These are phyloP conservation scores for Propithecus perrieri DNA, from an alignment of 2,797 vertebrate species.

Conservation along the genomic window DNA sequence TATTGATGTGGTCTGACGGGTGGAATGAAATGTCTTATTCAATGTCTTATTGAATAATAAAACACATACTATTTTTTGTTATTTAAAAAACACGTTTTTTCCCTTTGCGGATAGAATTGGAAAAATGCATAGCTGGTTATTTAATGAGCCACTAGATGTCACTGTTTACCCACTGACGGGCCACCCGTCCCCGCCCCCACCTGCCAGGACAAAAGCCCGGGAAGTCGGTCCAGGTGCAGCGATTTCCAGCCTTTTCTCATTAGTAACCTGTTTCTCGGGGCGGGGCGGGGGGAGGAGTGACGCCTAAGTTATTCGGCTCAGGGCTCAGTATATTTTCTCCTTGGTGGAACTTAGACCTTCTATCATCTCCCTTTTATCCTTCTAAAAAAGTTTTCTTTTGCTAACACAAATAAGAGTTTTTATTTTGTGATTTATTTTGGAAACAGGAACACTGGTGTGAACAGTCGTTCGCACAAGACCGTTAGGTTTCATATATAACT, in stretches of 20 bases:
- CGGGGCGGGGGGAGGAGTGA: background rate
- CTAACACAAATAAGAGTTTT: background rate
- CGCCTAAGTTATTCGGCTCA: background rate
- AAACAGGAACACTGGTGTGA: background rate
- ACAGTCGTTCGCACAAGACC: background rate
- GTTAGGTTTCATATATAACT: background rate
- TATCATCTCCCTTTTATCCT: background rate
- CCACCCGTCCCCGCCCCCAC: fast-evolving
- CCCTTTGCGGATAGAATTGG: fast-evolving
- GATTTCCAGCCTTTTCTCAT: background rate
- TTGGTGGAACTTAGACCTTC: background rate
- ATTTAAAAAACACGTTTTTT: background rate
- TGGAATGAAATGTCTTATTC: background rate
- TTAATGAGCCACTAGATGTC: slow-evolving; percentile 75
- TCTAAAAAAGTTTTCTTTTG: background rate
- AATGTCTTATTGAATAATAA: background rate
- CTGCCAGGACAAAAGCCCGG: background rate
- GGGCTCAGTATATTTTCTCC: slow-evolving; percentile 9
- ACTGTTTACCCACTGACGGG: slow-evolving; percentile 70
- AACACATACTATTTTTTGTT: background rate
- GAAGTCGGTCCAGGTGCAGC: background rate
- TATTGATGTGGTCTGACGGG: background rate
- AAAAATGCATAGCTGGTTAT: background rate
- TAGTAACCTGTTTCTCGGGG: background rate
- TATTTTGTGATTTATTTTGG: background rate